Base-by-base conservation (phyloP, 2,888 invertebrate genomes). In the Eupithecia subfuscata region DNA sequence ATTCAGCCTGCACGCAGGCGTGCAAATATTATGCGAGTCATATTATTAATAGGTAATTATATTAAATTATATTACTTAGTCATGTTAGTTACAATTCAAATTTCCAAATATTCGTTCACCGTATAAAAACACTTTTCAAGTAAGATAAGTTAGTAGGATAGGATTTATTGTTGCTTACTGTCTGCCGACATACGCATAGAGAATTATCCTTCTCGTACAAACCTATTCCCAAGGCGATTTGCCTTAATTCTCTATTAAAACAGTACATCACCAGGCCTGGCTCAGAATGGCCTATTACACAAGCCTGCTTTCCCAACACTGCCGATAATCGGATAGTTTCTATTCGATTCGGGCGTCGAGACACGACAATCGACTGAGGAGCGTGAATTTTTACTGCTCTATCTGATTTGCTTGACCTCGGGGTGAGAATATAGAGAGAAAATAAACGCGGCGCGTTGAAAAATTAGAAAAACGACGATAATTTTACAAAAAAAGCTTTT, bases 341-440 rank as follows among this genome's bases (percentile, higher is more conserved):
- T 82, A 82, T 82, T 82, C 82, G 82, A 79, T 78, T 76, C 79
- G 75, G 73, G 75, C 78, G 75, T 56, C 71, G 71, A 78, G 76
- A 77, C 80, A 76, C 75, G 79, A 80, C 79, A 77, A 80, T 79
- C 80, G 79, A 88, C 84, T 86, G 84, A 88, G 86, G 87, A 88
- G 90, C 90, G 90, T 86, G 91, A 91, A 92, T 93, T 90, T 90
- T 90, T 91, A 92, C 91, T 84, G 88, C 84, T 83, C 81, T 81
- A 84, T 85, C 79, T 80, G 80, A 83, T 76, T 79, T 74, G 76
- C 67, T 81, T 83, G 83, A 81, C 81, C 79, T 79, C 78, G 74
- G 45, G 74, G 65, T 78, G 78, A 18, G 22, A 22, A 40, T n/a
- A 40, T 40, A 12, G n/a, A 65, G 2, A 30, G 25, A 63, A 63